These are phyloP conservation scores for Cosmopolites sordidus DNA, from an alignment of 2,888 invertebrate species.

Conservation along the genomic window DNA sequence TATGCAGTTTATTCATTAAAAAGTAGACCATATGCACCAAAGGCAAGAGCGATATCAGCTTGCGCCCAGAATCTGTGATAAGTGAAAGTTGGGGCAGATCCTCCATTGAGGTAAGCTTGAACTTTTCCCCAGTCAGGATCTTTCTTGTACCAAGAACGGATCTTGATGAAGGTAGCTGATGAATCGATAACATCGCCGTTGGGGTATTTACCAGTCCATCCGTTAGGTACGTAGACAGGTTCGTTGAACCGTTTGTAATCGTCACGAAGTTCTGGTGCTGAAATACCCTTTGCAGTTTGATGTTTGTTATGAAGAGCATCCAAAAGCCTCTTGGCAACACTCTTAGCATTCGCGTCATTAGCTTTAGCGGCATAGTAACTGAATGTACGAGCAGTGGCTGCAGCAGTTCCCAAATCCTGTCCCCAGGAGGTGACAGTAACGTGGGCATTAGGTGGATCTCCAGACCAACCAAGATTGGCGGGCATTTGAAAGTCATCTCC, in stretches of 20 bases:
- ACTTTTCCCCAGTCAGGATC: slow-evolving; percentile 30
- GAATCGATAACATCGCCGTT: slow-evolving; percentile 31
- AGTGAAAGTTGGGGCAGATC: slow-evolving; percentile 28
- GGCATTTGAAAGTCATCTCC: slow-evolving; percentile 29
- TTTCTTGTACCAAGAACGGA: slow-evolving; percentile 31
- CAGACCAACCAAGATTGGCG: slow-evolving; percentile 29
- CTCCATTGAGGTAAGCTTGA: slow-evolving; percentile 28
- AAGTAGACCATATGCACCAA: slow-evolving; percentile 30
- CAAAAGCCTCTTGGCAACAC: slow-evolving; percentile 28
- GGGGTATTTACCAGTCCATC: slow-evolving; percentile 32
- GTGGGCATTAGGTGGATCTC: slow-evolving; percentile 31
- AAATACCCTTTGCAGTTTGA: slow-evolving; percentile 29
- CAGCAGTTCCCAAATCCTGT: slow-evolving; percentile 32
- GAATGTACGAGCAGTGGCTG: slow-evolving; percentile 32
- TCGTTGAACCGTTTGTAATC: slow-evolving; percentile 30
- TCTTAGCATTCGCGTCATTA: slow-evolving; percentile 29
- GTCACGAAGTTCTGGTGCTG: slow-evolving; percentile 28
- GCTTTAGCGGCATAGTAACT: slow-evolving; percentile 34
- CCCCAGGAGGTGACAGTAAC: slow-evolving; percentile 28
- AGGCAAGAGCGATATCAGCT: slow-evolving; percentile 31
- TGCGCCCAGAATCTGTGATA: slow-evolving; percentile 35
- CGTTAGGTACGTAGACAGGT: slow-evolving; percentile 30
- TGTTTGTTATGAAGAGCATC: slow-evolving; percentile 30
- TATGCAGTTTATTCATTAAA: slow-evolving; percentile 30
- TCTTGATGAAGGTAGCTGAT: slow-evolving; percentile 32